These are phyloP conservation scores for Spea multiplicata DNA, from an alignment of 2,113 vertebrate genomes.

Conservation along the genomic window DNA sequence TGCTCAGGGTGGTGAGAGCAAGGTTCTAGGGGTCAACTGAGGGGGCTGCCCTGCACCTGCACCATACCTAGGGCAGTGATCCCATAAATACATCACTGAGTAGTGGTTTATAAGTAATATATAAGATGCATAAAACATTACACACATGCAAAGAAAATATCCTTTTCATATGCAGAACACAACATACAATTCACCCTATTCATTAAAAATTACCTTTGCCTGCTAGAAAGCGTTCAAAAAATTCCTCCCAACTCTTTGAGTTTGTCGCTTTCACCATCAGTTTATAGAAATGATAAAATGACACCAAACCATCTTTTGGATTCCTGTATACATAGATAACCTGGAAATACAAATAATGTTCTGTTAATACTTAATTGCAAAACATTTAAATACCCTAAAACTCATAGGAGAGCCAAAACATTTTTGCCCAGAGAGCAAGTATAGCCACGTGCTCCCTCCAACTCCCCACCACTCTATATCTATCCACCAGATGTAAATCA, in stretches of 20 bases:
- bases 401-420: no score
- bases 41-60: no score
- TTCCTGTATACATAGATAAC: conserved; percentile 70
- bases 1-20: background rate
- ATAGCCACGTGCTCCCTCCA: no score
- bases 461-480: no score
- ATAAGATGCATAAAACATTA: background rate
- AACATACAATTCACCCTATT: background rate
- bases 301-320: conserved; percentile 68
- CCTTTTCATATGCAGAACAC: background rate
- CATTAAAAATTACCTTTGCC: conserved; percentile 56
- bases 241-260: conserved; percentile 54
- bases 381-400: no score
- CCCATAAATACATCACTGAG: no score
- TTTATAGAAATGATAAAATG: conserved; percentile 65
- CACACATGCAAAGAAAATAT: background rate
- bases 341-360: conserved; percentile 47
- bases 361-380: background rate
- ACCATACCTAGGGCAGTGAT: no score
- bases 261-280: background rate
- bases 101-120: no score
- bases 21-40: background rate
- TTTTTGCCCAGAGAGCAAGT: no score
- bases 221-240: conserved; percentile 61
- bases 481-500: no score